Base-by-base conservation (phyloP, 2,113 vertebrate species). In the Prionailurus bengalensis region DNA sequence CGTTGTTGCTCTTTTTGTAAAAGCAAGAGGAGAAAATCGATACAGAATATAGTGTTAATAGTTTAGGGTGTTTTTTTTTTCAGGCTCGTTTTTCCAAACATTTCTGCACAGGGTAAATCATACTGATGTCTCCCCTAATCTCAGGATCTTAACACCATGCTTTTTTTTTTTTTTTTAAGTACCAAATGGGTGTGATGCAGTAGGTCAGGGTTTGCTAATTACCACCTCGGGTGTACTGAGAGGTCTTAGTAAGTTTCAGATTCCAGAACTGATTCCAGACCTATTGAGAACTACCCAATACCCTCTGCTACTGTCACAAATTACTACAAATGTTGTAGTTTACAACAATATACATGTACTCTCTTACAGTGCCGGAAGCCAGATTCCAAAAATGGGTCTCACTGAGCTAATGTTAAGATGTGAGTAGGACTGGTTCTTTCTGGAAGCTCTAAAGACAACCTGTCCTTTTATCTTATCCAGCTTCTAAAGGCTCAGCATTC, bases 1-100 rank as follows among this genome's bases (percentile, higher is more conserved):
- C 48, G 3, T 21, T 5, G 10, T 74, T 79, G 13, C 70, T 89
- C 10, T 19, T 23, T 74, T 89, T 85, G 51, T 95, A 70, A 95
- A 91, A 95, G 74, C 76, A 81, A 81, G 42, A 81, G 42, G 48
- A 70, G 21, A 81, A 94, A 89, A 73, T 80, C 93, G 88, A 83
- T 88, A 17, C 23, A 89, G 51, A 91, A 88, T 91, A 31, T 48
- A 89, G 13, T 63, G 27, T 76, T 80, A 65, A 80, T 63, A 58
- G 4, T 84, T 81, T 2, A 21, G 11, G 9, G 7, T 23, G 2
- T 15, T 58, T 91, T 48, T 14, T 33, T 74, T 61, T 94, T 66
- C 9, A 78, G 5, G 4, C 45, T 89, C 78, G 12, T 19, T 74
- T 94, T 89, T 73, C 11, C 14, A 89, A 95, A 51, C 16, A 73